Evolutionary conservation across 1,140 invertebrate genomes (phyloP).

Genomic region (Drosophila bifasciata): DNA sequence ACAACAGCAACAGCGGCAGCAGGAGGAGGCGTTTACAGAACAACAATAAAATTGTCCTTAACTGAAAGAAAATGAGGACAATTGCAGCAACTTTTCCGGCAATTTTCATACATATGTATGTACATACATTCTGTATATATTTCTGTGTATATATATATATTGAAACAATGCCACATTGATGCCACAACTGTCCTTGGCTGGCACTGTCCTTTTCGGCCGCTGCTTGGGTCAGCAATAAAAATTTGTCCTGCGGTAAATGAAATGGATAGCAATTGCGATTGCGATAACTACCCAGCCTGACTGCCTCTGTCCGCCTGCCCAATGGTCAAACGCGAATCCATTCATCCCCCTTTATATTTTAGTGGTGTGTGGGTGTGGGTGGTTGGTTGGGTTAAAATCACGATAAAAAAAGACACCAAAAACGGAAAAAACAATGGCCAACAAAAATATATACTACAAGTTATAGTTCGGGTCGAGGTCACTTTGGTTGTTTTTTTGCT

Average conservation of each 20-base stretch:
- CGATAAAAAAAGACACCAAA: constrained; percentile 22
- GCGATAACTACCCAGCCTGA: constrained; percentile 55
- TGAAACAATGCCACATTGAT: constrained; percentile 69
- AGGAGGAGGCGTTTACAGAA: constrained; percentile 1
- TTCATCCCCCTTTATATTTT: too few species aligned
- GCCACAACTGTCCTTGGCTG: constrained; percentile 41
- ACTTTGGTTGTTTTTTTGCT: constrained; percentile 22
- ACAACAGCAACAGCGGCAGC: background rate
- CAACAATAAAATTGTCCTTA: constrained; percentile 70
- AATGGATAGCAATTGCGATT: constrained; percentile 78
- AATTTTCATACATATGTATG: constrained; percentile 53
- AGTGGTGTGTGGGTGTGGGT: too few species aligned
- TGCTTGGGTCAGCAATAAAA: constrained; percentile 79
- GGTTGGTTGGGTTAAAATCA: constrained; percentile 2
- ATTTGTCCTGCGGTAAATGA: constrained; percentile 81
- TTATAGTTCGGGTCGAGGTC: constrained; percentile 67
- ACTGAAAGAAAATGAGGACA: constrained; percentile 78
- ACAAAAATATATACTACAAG: constrained; percentile 36
- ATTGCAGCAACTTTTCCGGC: constrained; percentile 79
- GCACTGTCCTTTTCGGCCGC: constrained; percentile 10
- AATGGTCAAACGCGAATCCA: constrained; percentile 26
- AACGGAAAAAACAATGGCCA: constrained; percentile 24
- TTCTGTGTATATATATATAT: constrained; percentile 19
- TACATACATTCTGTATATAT: constrained; percentile 17
- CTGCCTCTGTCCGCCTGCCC: constrained; percentile 7